phyloP scores from a whole-genome alignment of 2,113 vertebrate genomes.

The Sinocyclocheilus anophthalmus region DNA sequence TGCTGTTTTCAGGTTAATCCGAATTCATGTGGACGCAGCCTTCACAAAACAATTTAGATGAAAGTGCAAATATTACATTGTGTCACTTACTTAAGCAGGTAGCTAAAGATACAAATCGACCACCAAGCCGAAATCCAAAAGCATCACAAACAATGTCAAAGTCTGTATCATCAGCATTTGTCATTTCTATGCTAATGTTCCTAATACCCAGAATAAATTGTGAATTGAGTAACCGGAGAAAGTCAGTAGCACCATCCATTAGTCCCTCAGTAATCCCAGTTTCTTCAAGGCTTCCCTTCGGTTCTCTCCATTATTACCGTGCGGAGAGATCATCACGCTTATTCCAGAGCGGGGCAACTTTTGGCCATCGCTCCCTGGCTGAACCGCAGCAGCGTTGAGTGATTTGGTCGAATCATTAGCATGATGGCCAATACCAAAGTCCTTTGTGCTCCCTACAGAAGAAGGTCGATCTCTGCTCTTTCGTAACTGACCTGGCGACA shows the following conservation, averaged over 20 bases:
- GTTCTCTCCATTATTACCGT: constrained; percentile 71
- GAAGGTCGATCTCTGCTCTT: constrained; percentile 73
- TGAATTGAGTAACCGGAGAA: background rate
- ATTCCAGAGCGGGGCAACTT: constrained; percentile 77
- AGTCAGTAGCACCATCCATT: background rate
- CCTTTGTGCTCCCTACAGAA: constrained; percentile 76
- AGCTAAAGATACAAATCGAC: background rate
- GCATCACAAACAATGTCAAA: background rate
- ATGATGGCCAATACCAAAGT: constrained; percentile 70
- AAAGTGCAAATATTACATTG: background rate
- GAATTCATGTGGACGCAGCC: background rate
- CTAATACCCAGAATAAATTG: background rate
- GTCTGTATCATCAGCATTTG: background rate
- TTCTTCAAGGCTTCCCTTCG: constrained; percentile 85
- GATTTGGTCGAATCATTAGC: constrained; percentile 48
- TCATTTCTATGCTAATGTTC: background rate
- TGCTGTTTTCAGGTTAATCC: background rate
- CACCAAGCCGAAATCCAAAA: background rate
- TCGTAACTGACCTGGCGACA: constrained; percentile 65
- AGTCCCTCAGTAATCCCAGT: constrained; percentile 86
- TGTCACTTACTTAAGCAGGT: background rate
- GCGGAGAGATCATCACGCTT: constrained; percentile 87
- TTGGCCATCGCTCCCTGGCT: constrained; percentile 50
- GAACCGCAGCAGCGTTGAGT: constrained; percentile 51
- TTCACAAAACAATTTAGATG: background rate